A percentile compares a stretch with the other conserved stretches of the same genome.
phyloP scores from a whole-genome alignment of 1,140 invertebrate genomes.

The Homalodisca vitripennis region DNA sequence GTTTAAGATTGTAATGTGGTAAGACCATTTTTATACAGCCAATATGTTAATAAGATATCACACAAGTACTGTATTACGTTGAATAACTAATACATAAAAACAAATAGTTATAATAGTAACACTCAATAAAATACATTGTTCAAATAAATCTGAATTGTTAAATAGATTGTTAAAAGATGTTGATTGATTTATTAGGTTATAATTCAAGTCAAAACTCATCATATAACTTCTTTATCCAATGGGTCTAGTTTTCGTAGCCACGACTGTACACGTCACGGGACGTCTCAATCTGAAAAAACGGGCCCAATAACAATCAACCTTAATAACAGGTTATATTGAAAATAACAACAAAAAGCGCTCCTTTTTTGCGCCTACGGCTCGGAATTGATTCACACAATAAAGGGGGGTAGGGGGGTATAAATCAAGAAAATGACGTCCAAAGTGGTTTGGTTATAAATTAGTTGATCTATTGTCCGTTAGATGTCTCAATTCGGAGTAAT shows the following conservation, averaged over 20 bases:
- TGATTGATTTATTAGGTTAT: too few relatives aligned
- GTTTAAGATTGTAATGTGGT: too few relatives aligned
- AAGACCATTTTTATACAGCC: too few relatives aligned
- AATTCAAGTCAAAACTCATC: too few relatives aligned
- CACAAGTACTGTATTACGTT: too few relatives aligned
- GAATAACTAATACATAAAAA: too few relatives aligned
- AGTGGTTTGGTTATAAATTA: slow-evolving; percentile 23
- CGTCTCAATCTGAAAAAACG: background rate
- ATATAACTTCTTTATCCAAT: too few relatives aligned
- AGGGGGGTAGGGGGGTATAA: slow-evolving; percentile 1
- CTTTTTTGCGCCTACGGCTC: slow-evolving; percentile 13
- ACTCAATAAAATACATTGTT: too few relatives aligned
- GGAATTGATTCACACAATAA: background rate
- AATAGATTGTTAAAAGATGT: too few relatives aligned
- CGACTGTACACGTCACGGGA: background rate
- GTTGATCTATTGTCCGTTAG: slow-evolving; percentile 7
- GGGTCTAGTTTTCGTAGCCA: background rate
- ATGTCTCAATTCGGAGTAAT: slow-evolving; percentile 20
- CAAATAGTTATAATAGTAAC: too few relatives aligned
- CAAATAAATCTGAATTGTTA: too few relatives aligned
- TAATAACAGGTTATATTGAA: slow-evolving; percentile 17
- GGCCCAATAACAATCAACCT: slow-evolving; percentile 12
- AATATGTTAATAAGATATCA: too few relatives aligned
- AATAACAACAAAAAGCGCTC: slow-evolving; percentile 1
- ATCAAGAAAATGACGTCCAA: slow-evolving; percentile 15